These are phyloP conservation scores for Gymnodraco acuticeps DNA, from an alignment of 2,797 vertebrate genomes.

Conservation along the genomic window DNA sequence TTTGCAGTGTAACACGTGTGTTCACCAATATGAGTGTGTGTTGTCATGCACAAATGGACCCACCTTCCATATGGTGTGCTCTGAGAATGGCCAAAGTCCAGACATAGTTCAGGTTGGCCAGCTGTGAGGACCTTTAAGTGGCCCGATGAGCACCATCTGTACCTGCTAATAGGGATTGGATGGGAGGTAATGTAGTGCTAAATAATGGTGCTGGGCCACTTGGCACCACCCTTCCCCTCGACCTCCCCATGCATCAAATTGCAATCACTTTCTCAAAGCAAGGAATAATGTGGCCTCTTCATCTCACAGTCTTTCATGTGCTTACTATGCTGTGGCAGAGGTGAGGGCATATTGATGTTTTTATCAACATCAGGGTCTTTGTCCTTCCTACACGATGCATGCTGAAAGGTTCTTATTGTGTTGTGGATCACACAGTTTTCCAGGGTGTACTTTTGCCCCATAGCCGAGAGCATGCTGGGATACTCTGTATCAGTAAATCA, in stretches of 20 bases:
- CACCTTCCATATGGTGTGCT: slow-evolving; percentile 62
- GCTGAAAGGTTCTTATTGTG: slow-evolving; percentile 5
- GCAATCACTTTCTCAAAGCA: slow-evolving; percentile 61
- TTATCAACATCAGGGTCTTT: slow-evolving; percentile 33
- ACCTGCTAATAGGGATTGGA: slow-evolving; percentile 74
- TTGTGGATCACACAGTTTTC: slow-evolving; percentile 17
- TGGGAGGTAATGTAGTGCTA: slow-evolving; percentile 80
- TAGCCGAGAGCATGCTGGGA: background rate
- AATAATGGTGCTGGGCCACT: slow-evolving; percentile 72
- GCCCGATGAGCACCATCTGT: slow-evolving; percentile 74
- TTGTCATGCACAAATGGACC: slow-evolving; percentile 29
- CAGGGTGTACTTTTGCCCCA: background rate
- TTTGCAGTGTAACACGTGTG: slow-evolving; percentile 1
- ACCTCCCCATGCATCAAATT: slow-evolving; percentile 59
- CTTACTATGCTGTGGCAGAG: slow-evolving; percentile 46
- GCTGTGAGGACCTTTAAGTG: slow-evolving; percentile 77
- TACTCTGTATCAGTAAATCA: background rate
- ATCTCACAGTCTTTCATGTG: slow-evolving; percentile 37
- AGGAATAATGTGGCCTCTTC: slow-evolving; percentile 56
- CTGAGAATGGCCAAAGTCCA: slow-evolving; percentile 72
- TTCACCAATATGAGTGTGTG: background rate
- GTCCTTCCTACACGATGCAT: background rate
- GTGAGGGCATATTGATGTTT: slow-evolving; percentile 20
- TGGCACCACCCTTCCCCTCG: slow-evolving; percentile 53
- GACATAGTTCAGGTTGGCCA: slow-evolving; percentile 71